A percentile compares a stretch with the other conserved stretches of the same genome.
Conservation (phyloP, 2,888 invertebrate genomes). For the Sphecodes monilicornis region DNA sequence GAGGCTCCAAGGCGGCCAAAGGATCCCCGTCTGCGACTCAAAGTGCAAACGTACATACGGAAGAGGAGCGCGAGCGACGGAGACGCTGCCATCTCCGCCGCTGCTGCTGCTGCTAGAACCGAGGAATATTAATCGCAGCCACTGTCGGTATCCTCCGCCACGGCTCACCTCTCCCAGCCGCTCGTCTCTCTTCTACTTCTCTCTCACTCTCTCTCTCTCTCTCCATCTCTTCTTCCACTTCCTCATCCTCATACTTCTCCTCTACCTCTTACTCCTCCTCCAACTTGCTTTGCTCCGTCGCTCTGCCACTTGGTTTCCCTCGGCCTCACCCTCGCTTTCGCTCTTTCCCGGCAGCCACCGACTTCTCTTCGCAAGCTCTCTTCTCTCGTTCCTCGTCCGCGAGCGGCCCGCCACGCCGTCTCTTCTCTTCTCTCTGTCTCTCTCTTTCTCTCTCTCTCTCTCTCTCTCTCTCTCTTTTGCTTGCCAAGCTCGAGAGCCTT, state of each 20-base stretch:
- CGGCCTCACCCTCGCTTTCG: constrained; percentile 39
- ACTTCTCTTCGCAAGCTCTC: constrained; percentile 33
- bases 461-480: constrained; percentile 26
- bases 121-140: constrained; percentile 81
- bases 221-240: neutral
- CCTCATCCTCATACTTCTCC: constrained; percentile 6
- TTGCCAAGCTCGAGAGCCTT: constrained; percentile 62
- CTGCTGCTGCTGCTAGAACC: constrained; percentile 55
- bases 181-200: neutral
- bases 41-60: constrained; percentile 67
- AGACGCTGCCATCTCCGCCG: constrained; percentile 63
- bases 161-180: constrained; percentile 27
- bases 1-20: constrained; percentile 41
- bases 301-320: constrained; percentile 32
- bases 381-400: constrained; percentile 32
- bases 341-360: constrained; percentile 1
- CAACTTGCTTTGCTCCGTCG: constrained; percentile 36
- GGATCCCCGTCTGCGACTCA: constrained; percentile 59
- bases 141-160: constrained; percentile 71
- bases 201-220: neutral
- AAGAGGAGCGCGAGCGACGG: constrained; percentile 57
- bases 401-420: constrained; percentile 39
- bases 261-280: constrained; percentile 48
- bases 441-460: neutral
- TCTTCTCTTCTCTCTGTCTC: neutral